phyloP scores from a whole-genome alignment of 30 jellyfish, hydroid and myxozoan genomes.

The Pelagia noctiluca region DNA sequence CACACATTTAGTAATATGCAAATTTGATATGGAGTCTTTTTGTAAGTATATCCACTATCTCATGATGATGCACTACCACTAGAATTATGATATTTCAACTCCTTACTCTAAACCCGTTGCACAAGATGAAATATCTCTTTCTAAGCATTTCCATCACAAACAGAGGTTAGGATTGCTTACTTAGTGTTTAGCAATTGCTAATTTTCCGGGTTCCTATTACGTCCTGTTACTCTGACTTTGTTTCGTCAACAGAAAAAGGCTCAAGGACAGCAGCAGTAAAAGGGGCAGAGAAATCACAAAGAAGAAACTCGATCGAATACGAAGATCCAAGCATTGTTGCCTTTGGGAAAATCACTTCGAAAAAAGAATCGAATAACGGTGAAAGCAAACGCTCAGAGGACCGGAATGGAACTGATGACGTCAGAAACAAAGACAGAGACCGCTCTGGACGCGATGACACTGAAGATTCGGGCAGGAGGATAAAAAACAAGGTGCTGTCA shows the following conservation, averaged over 20 bases:
- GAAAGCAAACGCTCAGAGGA: constrained; percentile 17
- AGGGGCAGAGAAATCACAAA: constrained; percentile 34
- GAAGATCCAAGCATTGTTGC: constrained; percentile 83
- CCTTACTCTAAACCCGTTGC: too few relatives aligned
- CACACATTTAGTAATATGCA: too few relatives aligned
- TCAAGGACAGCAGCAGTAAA: constrained; percentile 45
- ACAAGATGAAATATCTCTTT: background rate
- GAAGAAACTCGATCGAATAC: constrained; percentile 63
- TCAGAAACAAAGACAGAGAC: constrained; percentile 23
- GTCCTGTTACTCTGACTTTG: too few relatives aligned
- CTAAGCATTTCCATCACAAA: background rate
- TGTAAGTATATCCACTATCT: too few relatives aligned
- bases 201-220: too few relatives aligned
- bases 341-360: constrained; percentile 36
- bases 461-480: constrained; percentile 51
- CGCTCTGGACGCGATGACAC: background rate
- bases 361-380: background rate
- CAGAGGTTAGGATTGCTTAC: too few relatives aligned
- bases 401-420: constrained; percentile 42
- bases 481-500: constrained; percentile 25
- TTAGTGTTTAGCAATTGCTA: too few relatives aligned
- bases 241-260: constrained; percentile 16
- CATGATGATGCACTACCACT: too few relatives aligned
- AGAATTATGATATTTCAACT: too few relatives aligned
- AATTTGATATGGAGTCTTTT: too few relatives aligned